Conservation (phyloP, 2,888 invertebrate species). For the Chymomyza amoena region DNA sequence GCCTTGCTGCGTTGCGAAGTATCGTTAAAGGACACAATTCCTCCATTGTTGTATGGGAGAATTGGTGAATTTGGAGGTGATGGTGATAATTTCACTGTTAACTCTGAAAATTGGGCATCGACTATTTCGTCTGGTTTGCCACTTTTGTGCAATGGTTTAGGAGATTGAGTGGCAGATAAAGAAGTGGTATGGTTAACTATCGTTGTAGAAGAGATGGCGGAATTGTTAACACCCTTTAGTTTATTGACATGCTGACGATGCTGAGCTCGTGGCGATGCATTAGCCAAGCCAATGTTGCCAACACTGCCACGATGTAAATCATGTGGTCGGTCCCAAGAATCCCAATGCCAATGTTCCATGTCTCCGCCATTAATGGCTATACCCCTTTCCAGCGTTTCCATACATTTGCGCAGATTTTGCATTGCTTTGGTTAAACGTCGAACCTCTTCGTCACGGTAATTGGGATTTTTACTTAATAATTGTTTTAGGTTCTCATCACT, state of each 20-base stretch:
- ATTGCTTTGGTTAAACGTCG: conserved; percentile 90
- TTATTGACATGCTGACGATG: conserved; percentile 57
- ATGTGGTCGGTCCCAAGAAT: conserved; percentile 91
- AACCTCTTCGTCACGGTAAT: conserved; percentile 88
- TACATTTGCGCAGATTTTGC: conserved; percentile 89
- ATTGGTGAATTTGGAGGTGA: conserved; percentile 78
- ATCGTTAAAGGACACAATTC: conserved; percentile 60
- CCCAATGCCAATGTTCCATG: conserved; percentile 88
- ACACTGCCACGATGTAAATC: conserved; percentile 75
- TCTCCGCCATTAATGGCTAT: conserved; percentile 33
- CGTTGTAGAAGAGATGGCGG: conserved; percentile 25
- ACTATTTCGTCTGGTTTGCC: conserved; percentile 51
- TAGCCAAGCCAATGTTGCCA: conserved; percentile 72
- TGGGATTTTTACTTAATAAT: conserved; percentile 80
- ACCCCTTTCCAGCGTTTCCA: conserved; percentile 57
- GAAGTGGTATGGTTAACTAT: conserved; percentile 27
- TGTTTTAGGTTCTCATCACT: conserved; percentile 89
- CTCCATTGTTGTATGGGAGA: conserved; percentile 55
- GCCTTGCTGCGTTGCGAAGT: conserved; percentile 73
- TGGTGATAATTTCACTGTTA: conserved; percentile 77
- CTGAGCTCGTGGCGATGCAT: conserved; percentile 75
- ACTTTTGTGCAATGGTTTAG: conserved; percentile 30
- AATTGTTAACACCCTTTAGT: conserved; percentile 43
- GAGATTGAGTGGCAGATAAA: conserved; percentile 26
- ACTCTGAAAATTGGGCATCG: conserved; percentile 62